phyloP scores from a whole-genome alignment of 2,888 invertebrate species.

The Pandemis heparana region DNA sequence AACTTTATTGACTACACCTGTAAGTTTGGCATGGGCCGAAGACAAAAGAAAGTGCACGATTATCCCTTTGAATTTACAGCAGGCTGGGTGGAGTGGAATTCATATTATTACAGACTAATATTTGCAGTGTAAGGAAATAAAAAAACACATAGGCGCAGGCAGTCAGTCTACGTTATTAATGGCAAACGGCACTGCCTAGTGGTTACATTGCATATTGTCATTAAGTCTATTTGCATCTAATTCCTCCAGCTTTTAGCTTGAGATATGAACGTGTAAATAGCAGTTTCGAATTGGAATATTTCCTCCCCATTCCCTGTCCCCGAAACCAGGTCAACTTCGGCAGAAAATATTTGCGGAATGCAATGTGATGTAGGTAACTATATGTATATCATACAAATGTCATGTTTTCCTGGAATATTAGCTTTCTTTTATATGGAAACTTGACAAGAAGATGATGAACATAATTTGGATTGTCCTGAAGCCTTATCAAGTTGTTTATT shows the following conservation, averaged over 20 bases:
- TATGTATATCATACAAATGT: neutral
- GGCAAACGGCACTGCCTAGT: neutral
- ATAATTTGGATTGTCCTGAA: neutral
- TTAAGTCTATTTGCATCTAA: slow-evolving; percentile 1
- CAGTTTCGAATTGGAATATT: slow-evolving; percentile 26
- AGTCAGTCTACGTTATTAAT: neutral
- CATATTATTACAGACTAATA: no score
- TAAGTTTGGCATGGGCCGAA: neutral
- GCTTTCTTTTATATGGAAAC: neutral
- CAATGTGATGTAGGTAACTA: slow-evolving; percentile 14
- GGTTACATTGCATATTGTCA: neutral
- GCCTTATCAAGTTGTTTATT: neutral
- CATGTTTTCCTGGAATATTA: neutral
- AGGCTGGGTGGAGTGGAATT: no score
- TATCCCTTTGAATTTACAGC: no score
- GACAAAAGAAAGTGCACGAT: no score
- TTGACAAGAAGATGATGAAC: neutral
- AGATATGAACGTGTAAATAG: slow-evolving; percentile 28
- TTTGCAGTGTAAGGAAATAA: no score
- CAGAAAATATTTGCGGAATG: slow-evolving; percentile 38
- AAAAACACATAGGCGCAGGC: neutral
- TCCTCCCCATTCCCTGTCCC: slow-evolving; percentile 16
- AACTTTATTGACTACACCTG: no score
- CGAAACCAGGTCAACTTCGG: slow-evolving; percentile 31
- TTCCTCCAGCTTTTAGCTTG: slow-evolving; percentile 8